These are phyloP conservation scores for Octopus bimaculoides DNA, from an alignment of 1,140 invertebrate genomes.

Conservation along the genomic window DNA sequence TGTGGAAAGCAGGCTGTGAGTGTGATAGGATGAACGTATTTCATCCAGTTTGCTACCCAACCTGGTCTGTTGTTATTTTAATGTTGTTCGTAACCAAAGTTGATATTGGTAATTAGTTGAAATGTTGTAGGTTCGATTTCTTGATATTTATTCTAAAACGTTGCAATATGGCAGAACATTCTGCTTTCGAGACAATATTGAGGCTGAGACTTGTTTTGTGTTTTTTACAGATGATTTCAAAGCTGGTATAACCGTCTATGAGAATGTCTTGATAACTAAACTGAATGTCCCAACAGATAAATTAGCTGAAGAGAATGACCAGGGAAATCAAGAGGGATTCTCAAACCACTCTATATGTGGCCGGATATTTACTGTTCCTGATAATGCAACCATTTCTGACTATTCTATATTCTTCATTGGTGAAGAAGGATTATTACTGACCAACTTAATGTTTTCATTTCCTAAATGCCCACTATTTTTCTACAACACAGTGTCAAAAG, in stretches of 20 bases:
- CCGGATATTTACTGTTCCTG: slow-evolving; percentile 33
- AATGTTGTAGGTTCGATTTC: too few relatives aligned
- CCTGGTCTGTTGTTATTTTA: too few relatives aligned
- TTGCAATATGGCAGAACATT: neutral
- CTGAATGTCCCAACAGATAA: neutral
- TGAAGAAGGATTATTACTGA: slow-evolving; percentile 57
- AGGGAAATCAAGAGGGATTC: neutral
- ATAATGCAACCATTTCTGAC: slow-evolving; percentile 40
- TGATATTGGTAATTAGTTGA: too few relatives aligned
- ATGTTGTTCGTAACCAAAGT: too few relatives aligned
- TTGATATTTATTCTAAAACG: too few relatives aligned
- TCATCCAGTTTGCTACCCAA: too few relatives aligned
- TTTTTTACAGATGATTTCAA: slow-evolving; percentile 1
- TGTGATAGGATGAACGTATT: too few relatives aligned
- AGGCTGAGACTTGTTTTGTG: neutral
- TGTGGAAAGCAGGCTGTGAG: too few relatives aligned
- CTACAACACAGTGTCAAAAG: slow-evolving; percentile 50
- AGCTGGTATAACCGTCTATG: neutral
- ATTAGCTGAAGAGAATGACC: neutral
- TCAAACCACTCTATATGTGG: slow-evolving; percentile 34
- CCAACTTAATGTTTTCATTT: slow-evolving; percentile 61
- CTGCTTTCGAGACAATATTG: neutral
- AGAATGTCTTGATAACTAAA: neutral
- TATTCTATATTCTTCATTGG: slow-evolving; percentile 65
- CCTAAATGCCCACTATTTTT: slow-evolving; percentile 54